These are phyloP conservation scores for Andrena trimmerana DNA, from an alignment of 2,888 invertebrate genomes.

Conservation along the genomic window DNA sequence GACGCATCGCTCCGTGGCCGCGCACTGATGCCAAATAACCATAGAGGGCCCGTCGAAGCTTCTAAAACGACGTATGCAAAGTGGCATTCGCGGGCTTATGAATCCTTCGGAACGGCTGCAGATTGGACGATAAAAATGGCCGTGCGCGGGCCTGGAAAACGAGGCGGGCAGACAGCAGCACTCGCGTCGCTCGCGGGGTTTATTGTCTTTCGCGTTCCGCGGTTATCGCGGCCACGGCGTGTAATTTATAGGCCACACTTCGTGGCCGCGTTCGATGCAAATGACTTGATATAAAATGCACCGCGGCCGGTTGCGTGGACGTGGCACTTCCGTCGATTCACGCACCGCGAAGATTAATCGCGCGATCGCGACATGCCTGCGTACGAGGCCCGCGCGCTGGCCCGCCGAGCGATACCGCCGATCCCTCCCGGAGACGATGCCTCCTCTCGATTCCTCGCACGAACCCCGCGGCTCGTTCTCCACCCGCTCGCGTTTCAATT, in stretches of 20 bases:
- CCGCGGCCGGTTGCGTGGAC: constrained; percentile 60
- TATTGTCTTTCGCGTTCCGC: constrained; percentile 49
- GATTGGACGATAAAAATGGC: constrained; percentile 8
- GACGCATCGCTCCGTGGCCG: constrained; percentile 10
- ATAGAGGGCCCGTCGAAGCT: constrained; percentile 4
- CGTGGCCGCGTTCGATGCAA: constrained; percentile 66
- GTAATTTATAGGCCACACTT: constrained; percentile 70
- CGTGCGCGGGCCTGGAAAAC: background rate
- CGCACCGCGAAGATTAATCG: constrained; percentile 71
- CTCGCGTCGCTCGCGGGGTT: constrained; percentile 19
- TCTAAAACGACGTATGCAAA: background rate
- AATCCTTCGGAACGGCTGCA: background rate
- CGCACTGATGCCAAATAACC: background rate
- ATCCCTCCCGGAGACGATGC: constrained; percentile 29
- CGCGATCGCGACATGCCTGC: constrained; percentile 43
- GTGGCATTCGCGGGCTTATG: constrained; percentile 15
- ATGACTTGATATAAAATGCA: constrained; percentile 72
- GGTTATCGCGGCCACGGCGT: constrained; percentile 57
- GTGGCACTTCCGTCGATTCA: constrained; percentile 74
- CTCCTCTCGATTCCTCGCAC: constrained; percentile 20
- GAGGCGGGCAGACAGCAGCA: constrained; percentile 2
- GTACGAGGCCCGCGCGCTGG: constrained; percentile 28
- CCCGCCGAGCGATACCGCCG: constrained; percentile 15
- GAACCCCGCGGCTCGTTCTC: constrained; percentile 21
- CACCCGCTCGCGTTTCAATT: constrained; percentile 28